Evolutionary conservation across 2,888 invertebrate species (phyloP).

Genomic region (Allacma fusca): DNA sequence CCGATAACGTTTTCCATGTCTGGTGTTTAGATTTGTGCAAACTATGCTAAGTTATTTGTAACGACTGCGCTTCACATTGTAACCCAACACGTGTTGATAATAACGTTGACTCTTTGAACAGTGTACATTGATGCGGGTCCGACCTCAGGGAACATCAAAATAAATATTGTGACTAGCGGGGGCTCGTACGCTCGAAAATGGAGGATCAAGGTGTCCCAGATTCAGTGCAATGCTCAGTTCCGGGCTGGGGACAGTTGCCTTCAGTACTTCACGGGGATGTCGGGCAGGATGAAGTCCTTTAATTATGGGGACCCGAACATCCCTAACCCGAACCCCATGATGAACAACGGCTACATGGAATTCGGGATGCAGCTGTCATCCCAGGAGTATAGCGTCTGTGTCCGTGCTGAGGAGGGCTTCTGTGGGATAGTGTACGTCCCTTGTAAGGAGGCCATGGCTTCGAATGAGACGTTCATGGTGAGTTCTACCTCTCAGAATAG

Average conservation of each 20-base stretch:
- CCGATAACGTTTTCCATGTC: too few species aligned
- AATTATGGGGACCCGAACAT: constrained; percentile 61
- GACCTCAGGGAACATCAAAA: constrained; percentile 79
- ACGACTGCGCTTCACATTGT: too few species aligned
- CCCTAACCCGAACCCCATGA: constrained; percentile 32
- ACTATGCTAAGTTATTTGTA: too few species aligned
- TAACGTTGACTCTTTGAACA: constrained; percentile 66
- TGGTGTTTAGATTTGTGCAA: too few species aligned
- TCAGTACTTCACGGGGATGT: constrained; percentile 61
- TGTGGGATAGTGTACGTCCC: constrained; percentile 61
- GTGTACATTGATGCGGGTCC: constrained; percentile 86
- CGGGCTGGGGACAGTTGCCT: constrained; percentile 64
- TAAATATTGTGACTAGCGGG: constrained; percentile 83
- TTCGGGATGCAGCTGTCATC: constrained; percentile 61
- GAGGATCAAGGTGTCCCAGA: constrained; percentile 82
- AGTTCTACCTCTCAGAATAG: constrained; percentile 58
- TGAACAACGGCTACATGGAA: constrained; percentile 45
- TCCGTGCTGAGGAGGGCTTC: constrained; percentile 61
- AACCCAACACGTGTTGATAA: constrained; percentile 2
- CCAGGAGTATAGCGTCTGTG: constrained; percentile 61
- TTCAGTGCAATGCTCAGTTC: constrained; percentile 78
- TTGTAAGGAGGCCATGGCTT: constrained; percentile 58
- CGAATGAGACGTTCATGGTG: constrained; percentile 58
- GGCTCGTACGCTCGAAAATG: constrained; percentile 76
- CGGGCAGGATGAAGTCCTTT: constrained; percentile 61